phyloP scores from a whole-genome alignment of 2,888 invertebrate genomes.

The Chirona hameri region DNA sequence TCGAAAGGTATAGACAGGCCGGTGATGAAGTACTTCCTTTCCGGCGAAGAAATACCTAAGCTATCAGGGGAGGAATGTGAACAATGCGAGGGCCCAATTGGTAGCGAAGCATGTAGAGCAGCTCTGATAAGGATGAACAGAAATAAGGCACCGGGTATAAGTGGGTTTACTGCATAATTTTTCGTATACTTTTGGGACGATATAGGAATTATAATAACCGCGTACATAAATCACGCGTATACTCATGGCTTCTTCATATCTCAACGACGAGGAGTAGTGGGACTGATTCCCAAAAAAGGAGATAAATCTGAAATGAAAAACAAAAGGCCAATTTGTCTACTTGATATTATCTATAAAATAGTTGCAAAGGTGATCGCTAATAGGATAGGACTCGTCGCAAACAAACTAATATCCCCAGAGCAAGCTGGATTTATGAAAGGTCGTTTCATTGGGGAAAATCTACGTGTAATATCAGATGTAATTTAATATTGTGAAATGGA shows the following conservation, averaged over 20 bases:
- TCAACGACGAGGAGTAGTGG: background rate
- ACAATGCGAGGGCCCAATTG: background rate
- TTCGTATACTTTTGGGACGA: background rate
- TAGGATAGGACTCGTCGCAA: background rate
- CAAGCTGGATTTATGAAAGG: background rate
- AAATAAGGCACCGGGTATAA: background rate
- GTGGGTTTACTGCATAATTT: background rate
- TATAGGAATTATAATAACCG: background rate
- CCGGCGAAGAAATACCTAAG: background rate
- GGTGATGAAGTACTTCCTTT: background rate
- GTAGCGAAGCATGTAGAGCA: background rate
- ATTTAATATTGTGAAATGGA: background rate
- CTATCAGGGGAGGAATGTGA: background rate
- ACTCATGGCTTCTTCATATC: background rate
- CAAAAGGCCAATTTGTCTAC: background rate
- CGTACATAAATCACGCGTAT: background rate
- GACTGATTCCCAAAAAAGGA: background rate
- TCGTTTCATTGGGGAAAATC: background rate
- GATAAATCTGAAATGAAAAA: background rate
- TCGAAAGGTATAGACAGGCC: background rate
- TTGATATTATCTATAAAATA: background rate
- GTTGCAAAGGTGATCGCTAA: background rate
- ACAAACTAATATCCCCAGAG: background rate
- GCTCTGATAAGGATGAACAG: background rate
- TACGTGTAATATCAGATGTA: background rate